These are phyloP conservation scores for Platorchestia sp. DNA, from an alignment of 1,140 invertebrate genomes.

Conservation along the genomic window DNA sequence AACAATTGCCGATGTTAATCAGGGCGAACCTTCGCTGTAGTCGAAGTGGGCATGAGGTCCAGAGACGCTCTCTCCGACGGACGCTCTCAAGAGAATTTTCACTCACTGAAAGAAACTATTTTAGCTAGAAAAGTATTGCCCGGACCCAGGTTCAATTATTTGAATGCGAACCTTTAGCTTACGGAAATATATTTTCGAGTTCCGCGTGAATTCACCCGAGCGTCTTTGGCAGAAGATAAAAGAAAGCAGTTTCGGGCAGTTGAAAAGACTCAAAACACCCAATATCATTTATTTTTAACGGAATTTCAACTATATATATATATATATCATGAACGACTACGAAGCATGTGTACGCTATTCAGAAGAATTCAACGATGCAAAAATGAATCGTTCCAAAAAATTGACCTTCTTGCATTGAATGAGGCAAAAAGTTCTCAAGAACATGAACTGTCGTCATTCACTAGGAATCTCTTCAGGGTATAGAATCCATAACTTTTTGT, in stretches of 20 bases:
- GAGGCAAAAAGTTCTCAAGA: too few species aligned
- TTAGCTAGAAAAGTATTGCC: not conserved
- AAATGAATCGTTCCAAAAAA: too few species aligned
- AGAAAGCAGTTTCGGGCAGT: not conserved
- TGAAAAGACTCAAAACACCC: not conserved
- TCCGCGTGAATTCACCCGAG: not conserved
- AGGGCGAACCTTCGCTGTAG: not conserved
- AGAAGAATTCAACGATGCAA: too few species aligned
- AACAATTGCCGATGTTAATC: slow-evolving; percentile 35
- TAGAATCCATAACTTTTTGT: too few species aligned
- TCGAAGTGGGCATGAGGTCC: not conserved
- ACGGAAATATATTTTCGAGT: not conserved
- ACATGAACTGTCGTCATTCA: too few species aligned
- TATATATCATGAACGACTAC: too few species aligned
- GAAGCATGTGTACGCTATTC: too few species aligned
- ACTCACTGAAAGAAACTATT: not conserved
- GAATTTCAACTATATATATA: too few species aligned
- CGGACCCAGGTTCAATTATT: not conserved
- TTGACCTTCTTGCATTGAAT: too few species aligned
- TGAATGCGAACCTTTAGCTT: not conserved
- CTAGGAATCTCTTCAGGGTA: too few species aligned
- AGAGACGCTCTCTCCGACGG: not conserved
- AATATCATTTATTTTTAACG: too few species aligned
- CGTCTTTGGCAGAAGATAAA: too few species aligned
- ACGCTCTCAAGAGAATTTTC: not conserved